Conservation (phyloP, 2,797 vertebrate species). For the Australoheros facetus region DNA sequence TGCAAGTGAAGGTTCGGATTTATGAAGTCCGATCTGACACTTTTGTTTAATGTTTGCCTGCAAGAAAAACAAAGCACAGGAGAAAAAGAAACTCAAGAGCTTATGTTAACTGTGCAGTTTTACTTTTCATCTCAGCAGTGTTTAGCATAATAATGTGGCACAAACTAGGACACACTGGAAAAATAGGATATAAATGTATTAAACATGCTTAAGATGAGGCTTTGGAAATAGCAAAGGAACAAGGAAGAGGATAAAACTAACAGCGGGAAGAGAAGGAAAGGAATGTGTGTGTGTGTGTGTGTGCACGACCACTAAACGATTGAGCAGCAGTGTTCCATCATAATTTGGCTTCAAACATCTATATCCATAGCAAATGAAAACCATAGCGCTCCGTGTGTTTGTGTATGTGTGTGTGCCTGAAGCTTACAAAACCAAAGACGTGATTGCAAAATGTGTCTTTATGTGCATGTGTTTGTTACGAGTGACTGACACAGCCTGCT, state of each 20-base stretch:
- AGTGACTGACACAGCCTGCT: constrained; percentile 31
- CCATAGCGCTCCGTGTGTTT: constrained; percentile 24
- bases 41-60: constrained; percentile 73
- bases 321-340: constrained; percentile 69
- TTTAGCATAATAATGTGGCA: neutral
- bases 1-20: constrained; percentile 72
- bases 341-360: constrained; percentile 63
- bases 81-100: neutral
- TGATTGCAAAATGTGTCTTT: constrained; percentile 13
- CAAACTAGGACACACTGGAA: constrained; percentile 7
- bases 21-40: constrained; percentile 12
- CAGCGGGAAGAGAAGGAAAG: constrained; percentile 34
- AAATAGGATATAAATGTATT: constrained; percentile 32
- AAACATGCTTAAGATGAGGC: constrained; percentile 27
- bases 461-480: constrained; percentile 14
- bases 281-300: constrained; percentile 34
- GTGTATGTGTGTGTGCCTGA: constrained; percentile 7
- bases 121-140: neutral
- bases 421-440: constrained; percentile 21
- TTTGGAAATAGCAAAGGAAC: constrained; percentile 32
- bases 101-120: neutral
- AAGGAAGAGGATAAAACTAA: constrained; percentile 60
- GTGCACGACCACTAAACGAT: constrained; percentile 61
- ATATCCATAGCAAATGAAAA: constrained; percentile 59
- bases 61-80: constrained; percentile 32